A percentile compares a stretch with the other conserved stretches of the same genome.
These are phyloP conservation scores for Onthophagus taurus DNA, from an alignment of 1,140 invertebrate genomes.

Conservation along the genomic window DNA sequence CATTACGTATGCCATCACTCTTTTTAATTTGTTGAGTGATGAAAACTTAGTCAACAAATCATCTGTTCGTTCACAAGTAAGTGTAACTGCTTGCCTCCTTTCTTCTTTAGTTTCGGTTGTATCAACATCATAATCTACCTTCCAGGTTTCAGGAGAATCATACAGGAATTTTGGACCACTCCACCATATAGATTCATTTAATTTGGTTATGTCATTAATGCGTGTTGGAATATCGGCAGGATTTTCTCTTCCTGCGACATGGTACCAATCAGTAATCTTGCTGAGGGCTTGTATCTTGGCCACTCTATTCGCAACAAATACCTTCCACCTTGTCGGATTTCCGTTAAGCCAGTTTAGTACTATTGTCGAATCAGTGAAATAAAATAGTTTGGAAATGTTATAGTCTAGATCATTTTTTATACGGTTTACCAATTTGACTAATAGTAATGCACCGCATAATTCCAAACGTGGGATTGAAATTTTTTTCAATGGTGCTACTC, in stretches of 20 bases:
- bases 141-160: too few species aligned
- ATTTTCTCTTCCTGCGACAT: slow-evolving; percentile 5
- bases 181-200: slow-evolving; percentile 5
- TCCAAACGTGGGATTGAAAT: slow-evolving; percentile 2
- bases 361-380: slow-evolving; percentile 5
- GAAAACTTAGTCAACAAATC: not conserved
- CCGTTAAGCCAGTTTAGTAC: not conserved
- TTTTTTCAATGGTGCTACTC: slow-evolving; percentile 37
- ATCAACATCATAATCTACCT: too few species aligned
- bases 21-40: not conserved
- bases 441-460: slow-evolving; percentile 2
- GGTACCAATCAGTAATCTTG: not conserved
- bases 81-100: too few species aligned
- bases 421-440: too few species aligned
- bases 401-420: too few species aligned
- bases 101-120: too few species aligned
- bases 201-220: not conserved
- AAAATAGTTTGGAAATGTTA: too few species aligned
- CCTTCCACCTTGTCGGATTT: not conserved
- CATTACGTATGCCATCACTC: not conserved
- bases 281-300: slow-evolving; percentile 1
- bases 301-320: slow-evolving; percentile 4
- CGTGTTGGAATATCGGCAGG: slow-evolving; percentile 1
- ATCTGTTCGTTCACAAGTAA: too few species aligned
- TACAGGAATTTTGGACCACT: slow-evolving; percentile 1